Evolutionary conservation across 2,888 invertebrate genomes (phyloP).

Genomic region (Frankliniella fusca): DNA sequence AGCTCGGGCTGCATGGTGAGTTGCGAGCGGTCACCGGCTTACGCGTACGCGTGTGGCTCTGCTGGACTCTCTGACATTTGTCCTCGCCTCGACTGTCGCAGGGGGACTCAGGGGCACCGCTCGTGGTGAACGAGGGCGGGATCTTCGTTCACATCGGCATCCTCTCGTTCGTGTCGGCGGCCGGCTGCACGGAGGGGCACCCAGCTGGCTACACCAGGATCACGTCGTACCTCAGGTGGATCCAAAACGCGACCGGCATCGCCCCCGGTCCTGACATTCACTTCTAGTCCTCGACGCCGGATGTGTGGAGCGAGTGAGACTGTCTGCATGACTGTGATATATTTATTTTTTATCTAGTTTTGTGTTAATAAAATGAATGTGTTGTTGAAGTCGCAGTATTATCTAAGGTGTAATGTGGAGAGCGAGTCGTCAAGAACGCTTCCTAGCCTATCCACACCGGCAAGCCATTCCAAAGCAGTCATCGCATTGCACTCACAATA

Average conservation of each 20-base stretch:
- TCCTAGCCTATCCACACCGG: no score
- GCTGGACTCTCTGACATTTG: background rate
- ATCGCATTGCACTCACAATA: no score
- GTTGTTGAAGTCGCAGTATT: no score
- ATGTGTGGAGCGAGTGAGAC: no score
- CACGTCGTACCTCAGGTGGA: slow-evolving; percentile 40
- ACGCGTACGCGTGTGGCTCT: background rate
- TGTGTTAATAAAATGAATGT: no score
- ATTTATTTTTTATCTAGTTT: no score
- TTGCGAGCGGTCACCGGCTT: background rate
- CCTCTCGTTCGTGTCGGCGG: slow-evolving; percentile 40
- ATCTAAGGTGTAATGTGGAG: no score
- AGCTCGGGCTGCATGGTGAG: slow-evolving; percentile 36
- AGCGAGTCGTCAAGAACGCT: no score
- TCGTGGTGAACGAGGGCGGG: slow-evolving; percentile 35
- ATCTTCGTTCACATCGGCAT: slow-evolving; percentile 39
- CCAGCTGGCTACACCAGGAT: slow-evolving; percentile 41
- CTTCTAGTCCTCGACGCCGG: background rate
- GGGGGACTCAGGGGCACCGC: slow-evolving; percentile 43
- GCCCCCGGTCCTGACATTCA: background rate
- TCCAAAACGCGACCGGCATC: slow-evolving; percentile 32
- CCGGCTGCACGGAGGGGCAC: slow-evolving; percentile 40
- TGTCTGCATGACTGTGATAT: no score
- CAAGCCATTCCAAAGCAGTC: no score
- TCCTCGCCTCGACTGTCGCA: slow-evolving; percentile 31